Evolutionary conservation across 2,113 vertebrate species (phyloP).

Genomic region (Hippocampus mohnikei): DNA sequence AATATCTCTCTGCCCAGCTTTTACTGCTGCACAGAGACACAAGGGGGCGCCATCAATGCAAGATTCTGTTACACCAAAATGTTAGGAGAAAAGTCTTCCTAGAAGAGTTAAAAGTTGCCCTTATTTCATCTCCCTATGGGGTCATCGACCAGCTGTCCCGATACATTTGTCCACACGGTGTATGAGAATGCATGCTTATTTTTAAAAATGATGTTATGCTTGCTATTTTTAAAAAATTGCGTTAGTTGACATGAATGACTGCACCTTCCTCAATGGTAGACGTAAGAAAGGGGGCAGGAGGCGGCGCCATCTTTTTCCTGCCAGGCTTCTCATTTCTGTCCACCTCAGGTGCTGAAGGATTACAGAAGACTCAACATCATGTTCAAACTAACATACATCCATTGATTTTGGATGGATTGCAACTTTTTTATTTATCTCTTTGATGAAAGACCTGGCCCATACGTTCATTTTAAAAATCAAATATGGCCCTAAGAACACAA

Average conservation of each 20-base stretch:
- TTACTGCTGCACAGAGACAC: conserved; percentile 13
- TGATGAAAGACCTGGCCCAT: too few species aligned
- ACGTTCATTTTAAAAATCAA: too few species aligned
- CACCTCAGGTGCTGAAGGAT: conserved; percentile 60
- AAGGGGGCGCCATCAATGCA: conserved; percentile 29
- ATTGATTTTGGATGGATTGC: background rate
- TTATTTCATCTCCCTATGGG: background rate
- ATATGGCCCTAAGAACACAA: too few species aligned
- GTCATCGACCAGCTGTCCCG: background rate
- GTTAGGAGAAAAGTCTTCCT: background rate
- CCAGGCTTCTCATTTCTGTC: conserved; percentile 67
- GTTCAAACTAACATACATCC: background rate
- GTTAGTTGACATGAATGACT: background rate
- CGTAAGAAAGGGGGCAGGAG: conserved; percentile 6
- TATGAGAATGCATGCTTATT: background rate
- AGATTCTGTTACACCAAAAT: background rate
- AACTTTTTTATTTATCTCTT: too few species aligned
- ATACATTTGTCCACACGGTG: background rate
- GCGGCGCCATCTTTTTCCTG: conserved; percentile 43
- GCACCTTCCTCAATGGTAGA: conserved; percentile 52
- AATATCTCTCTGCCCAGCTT: background rate
- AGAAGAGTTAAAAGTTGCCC: background rate
- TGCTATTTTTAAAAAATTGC: background rate
- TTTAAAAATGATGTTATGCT: background rate
- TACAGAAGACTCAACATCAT: background rate